Percentiles rank a stretch among this genome's conserved stretches.
Evolutionary conservation across 2,888 invertebrate species (phyloP).

Genomic region (Busseola fusca): DNA sequence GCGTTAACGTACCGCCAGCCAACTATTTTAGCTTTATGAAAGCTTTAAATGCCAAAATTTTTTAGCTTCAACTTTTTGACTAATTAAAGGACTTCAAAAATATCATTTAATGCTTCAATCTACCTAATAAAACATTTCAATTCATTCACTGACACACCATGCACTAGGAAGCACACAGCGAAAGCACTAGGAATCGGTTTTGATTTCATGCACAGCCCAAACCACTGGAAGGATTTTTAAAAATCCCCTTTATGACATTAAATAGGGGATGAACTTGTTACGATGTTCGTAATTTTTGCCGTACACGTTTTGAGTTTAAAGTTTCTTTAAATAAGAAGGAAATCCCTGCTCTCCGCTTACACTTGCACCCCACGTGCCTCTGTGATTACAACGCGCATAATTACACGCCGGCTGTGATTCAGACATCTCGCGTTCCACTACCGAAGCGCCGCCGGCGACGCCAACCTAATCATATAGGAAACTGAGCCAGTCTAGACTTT

Average conservation of each 20-base stretch:
- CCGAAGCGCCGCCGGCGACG: conserved; percentile 47
- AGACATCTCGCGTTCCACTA: conserved; percentile 32
- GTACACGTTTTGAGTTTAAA: neutral
- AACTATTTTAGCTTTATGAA: too few species aligned
- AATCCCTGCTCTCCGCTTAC: neutral
- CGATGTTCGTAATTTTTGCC: too few species aligned
- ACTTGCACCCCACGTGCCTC: neutral
- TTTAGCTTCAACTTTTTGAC: neutral
- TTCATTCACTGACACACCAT: too few species aligned
- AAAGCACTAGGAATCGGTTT: too few species aligned
- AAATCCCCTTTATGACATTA: too few species aligned
- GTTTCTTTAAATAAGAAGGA: neutral
- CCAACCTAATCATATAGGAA: conserved; percentile 42
- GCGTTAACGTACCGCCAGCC: too few species aligned
- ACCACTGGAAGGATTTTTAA: too few species aligned
- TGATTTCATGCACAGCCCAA: too few species aligned
- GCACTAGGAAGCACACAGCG: too few species aligned
- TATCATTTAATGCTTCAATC: neutral
- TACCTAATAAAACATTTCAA: too few species aligned
- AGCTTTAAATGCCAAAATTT: too few species aligned
- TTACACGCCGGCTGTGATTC: conserved; percentile 29
- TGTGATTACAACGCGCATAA: conserved; percentile 20
- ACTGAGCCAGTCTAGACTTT: conserved; percentile 23
- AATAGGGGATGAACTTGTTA: too few species aligned
- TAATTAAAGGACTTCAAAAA: neutral